Conservation (phyloP, 2,888 invertebrate genomes). For the Scrobipalpa costella region DNA sequence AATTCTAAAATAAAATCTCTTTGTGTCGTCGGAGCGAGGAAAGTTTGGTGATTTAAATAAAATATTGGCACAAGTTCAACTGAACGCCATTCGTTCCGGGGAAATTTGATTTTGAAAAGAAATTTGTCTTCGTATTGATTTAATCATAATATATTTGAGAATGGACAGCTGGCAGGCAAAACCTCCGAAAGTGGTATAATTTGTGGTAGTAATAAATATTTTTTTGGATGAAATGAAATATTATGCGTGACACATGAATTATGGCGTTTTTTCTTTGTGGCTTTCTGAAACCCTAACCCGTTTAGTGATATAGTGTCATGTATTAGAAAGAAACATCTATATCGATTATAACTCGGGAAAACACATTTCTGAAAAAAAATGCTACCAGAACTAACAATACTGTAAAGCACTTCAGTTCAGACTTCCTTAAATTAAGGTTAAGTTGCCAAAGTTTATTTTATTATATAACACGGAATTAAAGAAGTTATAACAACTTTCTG, state of each 20-base stretch:
- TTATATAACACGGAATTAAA: no score
- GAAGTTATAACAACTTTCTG: no score
- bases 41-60: slow-evolving; percentile 64
- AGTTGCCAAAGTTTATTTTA: no score
- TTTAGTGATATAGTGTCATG: background rate
- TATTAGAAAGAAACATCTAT: background rate
- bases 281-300: background rate
- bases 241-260: background rate
- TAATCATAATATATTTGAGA: slow-evolving; percentile 22
- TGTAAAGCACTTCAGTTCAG: no score
- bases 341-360: no score
- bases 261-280: background rate
- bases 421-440: no score
- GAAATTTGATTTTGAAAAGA: slow-evolving; percentile 65
- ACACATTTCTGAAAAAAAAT: no score
- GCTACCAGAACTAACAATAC: no score
- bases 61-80: slow-evolving; percentile 66
- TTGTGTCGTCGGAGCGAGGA: slow-evolving; percentile 47
- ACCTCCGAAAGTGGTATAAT: slow-evolving; percentile 3
- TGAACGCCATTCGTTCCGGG: slow-evolving; percentile 51
- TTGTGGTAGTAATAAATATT: slow-evolving; percentile 10
- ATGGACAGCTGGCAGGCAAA: slow-evolving; percentile 1
- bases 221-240: slow-evolving; percentile 1
- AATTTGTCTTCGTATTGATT: slow-evolving; percentile 52
- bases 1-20: slow-evolving; percentile 48